A percentile compares a stretch with the other conserved stretches of the same genome.
Conservation (phyloP, 1,140 invertebrate species). For the Chelonus insularis region DNA sequence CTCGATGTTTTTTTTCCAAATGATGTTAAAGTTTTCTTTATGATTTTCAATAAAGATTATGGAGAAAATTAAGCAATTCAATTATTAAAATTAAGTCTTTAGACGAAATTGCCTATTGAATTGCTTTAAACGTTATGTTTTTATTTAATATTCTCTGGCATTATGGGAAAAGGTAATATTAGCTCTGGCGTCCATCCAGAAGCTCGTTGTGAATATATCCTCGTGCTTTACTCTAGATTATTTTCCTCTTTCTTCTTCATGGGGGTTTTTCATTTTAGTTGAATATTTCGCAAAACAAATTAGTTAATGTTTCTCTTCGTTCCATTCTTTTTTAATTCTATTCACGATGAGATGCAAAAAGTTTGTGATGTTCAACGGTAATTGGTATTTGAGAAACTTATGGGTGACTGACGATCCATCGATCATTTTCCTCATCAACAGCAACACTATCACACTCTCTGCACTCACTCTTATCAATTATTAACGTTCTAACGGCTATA, state of each 20-base stretch:
- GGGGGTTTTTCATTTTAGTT: conserved; percentile 13
- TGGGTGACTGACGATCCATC: conserved; percentile 3
- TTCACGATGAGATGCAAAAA: not conserved
- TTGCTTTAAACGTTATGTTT: conserved; percentile 21
- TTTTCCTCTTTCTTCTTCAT: not conserved
- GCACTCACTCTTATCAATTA: too few species aligned
- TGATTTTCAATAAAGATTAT: not conserved
- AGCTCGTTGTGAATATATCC: conserved; percentile 7
- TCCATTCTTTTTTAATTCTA: conserved; percentile 1
- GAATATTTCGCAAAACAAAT: conserved; percentile 27
- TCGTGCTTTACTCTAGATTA: not conserved
- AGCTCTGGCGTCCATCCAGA: conserved; percentile 26
- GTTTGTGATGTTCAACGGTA: not conserved
- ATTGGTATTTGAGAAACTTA: not conserved
- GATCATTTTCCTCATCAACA: not conserved
- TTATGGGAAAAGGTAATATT: conserved; percentile 34
- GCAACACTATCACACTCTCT: not conserved
- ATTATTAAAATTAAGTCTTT: not conserved
- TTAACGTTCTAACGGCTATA: too few species aligned
- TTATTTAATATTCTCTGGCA: conserved; percentile 31
- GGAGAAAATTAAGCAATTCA: not conserved
- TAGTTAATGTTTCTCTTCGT: conserved; percentile 23
- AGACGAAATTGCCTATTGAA: not conserved
- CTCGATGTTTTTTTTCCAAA: not conserved
- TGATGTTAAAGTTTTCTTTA: too few species aligned